These are phyloP conservation scores for Steatocranus sp. DNA, from an alignment of 2,797 vertebrate genomes.

Conservation along the genomic window DNA sequence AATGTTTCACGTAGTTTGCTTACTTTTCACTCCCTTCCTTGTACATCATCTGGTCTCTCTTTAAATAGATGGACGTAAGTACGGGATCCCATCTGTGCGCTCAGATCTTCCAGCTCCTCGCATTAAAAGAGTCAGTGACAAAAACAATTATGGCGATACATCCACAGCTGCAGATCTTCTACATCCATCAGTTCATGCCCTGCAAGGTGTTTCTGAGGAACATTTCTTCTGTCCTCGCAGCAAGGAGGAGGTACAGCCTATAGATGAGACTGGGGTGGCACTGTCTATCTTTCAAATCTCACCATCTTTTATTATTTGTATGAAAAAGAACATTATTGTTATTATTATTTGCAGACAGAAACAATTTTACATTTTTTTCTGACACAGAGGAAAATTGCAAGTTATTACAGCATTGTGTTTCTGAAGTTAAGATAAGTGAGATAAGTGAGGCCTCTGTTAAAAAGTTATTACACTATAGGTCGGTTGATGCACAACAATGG, in stretches of 20 bases:
- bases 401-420: not conserved
- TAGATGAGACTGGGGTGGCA: not conserved
- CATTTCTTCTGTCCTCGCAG: constrained; percentile 78
- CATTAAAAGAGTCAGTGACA: constrained; percentile 74
- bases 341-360: rapidly evolving
- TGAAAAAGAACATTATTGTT: not conserved
- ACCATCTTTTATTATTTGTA: not conserved
- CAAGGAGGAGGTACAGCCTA: constrained; percentile 78
- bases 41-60: not conserved
- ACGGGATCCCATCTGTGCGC: constrained; percentile 78
- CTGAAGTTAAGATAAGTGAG: not conserved
- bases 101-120: constrained; percentile 78
- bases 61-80: constrained; percentile 63
- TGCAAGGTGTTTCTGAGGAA: constrained; percentile 76
- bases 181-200: constrained; percentile 73
- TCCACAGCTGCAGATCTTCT: constrained; percentile 71
- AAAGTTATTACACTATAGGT: not conserved
- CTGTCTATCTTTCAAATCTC: not conserved
- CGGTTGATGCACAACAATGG: not conserved
- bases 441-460: not conserved
- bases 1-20: rapidly evolving
- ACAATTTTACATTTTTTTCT: not conserved
- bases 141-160: constrained; percentile 80
- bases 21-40: not conserved
- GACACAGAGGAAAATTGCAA: not conserved